Evolutionary conservation across 2,113 vertebrate species (phyloP).

Genomic region (Orientallactaga bullata): DNA sequence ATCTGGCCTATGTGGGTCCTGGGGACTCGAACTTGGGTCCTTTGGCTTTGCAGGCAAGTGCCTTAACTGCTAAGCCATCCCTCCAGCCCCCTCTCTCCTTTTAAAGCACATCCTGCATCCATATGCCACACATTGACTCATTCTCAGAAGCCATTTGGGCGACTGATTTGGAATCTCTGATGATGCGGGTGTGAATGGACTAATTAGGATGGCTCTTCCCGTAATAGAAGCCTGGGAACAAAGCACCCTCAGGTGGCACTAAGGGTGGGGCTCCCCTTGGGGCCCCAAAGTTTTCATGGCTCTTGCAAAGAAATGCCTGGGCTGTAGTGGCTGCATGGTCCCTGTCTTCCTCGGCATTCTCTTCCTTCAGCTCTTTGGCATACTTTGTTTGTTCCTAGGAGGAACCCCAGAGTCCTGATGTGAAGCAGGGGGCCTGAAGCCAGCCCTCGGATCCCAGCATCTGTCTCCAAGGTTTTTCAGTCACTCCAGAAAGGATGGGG

Average conservation of each 20-base stretch:
- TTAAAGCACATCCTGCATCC: neutral
- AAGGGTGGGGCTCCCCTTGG: neutral
- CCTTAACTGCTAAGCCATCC: too few relatives aligned
- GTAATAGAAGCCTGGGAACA: neutral
- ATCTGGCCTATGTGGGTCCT: too few relatives aligned
- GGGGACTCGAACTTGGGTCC: too few relatives aligned
- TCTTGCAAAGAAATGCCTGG: neutral
- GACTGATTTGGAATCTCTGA: neutral
- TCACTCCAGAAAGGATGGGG: neutral
- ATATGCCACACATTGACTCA: fast-evolving
- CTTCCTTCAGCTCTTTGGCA: too few relatives aligned
- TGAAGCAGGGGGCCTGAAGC: neutral
- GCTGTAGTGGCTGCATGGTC: neutral
- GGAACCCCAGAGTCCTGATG: neutral
- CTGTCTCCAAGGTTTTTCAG: neutral
- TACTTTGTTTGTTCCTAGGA: neutral
- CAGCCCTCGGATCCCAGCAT: neutral
- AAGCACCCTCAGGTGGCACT: neutral
- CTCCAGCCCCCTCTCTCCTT: neutral
- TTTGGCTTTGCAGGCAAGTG: too few relatives aligned
- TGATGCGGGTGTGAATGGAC: neutral
- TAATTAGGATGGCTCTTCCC: neutral
- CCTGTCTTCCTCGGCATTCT: neutral
- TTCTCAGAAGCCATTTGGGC: neutral
- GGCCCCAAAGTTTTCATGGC: neutral